Conservation (phyloP, 2,797 vertebrate genomes). For the Epinephelus malabaricus region DNA sequence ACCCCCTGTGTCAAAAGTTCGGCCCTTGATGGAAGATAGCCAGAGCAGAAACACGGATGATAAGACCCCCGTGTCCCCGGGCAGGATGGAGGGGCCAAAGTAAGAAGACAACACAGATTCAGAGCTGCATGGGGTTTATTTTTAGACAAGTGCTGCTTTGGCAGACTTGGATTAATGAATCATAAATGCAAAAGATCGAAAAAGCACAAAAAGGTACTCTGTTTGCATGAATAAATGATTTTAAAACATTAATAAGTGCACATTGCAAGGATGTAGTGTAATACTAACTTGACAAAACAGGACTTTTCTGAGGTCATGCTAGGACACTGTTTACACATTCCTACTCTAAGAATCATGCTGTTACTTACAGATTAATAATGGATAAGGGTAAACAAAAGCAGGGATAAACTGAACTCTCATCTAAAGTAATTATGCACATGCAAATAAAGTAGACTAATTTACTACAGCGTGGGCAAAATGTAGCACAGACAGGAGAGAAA, state of each 20-base stretch:
- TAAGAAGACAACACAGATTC: slow-evolving; percentile 41
- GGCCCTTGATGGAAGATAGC: slow-evolving; percentile 68
- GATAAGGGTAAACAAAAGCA: slow-evolving; percentile 9
- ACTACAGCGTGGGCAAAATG: neutral
- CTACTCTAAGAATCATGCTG: neutral
- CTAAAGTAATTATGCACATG: neutral
- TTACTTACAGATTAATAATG: slow-evolving; percentile 28
- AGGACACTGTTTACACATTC: slow-evolving; percentile 3
- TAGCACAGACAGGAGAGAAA: neutral
- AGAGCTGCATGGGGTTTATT: neutral
- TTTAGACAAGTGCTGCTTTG: slow-evolving; percentile 16
- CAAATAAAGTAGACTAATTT: neutral
- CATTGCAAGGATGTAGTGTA: neutral
- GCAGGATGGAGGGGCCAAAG: slow-evolving; percentile 40
- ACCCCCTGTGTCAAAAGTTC: slow-evolving; percentile 76
- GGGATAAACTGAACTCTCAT: neutral
- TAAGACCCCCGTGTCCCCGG: slow-evolving; percentile 20
- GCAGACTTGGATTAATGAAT: slow-evolving; percentile 16
- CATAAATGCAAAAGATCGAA: slow-evolving; percentile 20
- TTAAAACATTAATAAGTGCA: slow-evolving; percentile 10
- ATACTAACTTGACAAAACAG: neutral
- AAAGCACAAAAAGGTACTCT: slow-evolving; percentile 11
- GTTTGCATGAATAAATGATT: slow-evolving; percentile 19
- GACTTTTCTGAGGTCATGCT: slow-evolving; percentile 2
- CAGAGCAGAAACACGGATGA: slow-evolving; percentile 30